These are phyloP conservation scores for Nephrotoma appendiculata DNA, from an alignment of 2,888 invertebrate species.

Conservation along the genomic window DNA sequence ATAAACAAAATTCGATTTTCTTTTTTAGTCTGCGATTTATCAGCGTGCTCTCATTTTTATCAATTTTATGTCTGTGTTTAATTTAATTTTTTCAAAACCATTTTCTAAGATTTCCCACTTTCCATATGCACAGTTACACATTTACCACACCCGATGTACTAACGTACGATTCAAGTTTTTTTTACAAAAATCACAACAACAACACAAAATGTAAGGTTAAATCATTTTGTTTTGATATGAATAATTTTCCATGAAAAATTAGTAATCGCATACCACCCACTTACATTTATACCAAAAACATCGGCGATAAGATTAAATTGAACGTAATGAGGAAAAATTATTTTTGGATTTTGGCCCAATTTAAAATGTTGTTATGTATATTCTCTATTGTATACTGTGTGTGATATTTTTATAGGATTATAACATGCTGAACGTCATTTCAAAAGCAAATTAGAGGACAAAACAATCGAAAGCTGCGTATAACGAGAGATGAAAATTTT, in stretches of 20 bases:
- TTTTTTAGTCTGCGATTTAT: neutral
- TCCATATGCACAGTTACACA: neutral
- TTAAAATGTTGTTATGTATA: neutral
- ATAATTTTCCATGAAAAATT: neutral
- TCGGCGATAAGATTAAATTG: neutral
- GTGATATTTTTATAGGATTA: neutral
- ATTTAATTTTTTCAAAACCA: neutral
- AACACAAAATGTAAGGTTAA: neutral
- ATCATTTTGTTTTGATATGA: neutral
- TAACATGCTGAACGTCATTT: neutral
- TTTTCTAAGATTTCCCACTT: neutral
- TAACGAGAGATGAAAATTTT: neutral
- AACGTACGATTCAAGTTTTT: neutral
- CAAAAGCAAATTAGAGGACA: neutral
- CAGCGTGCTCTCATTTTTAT: neutral
- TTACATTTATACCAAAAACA: neutral
- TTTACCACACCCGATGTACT: neutral
- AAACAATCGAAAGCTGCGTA: neutral
- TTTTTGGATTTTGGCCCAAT: neutral
- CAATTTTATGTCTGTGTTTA: neutral
- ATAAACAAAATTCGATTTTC: neutral
- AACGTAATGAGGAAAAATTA: neutral
- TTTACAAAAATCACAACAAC: neutral
- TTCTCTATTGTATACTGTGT: neutral
- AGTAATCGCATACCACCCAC: neutral